Evolutionary conservation across 2,797 vertebrate genomes (phyloP).

Genomic region (Pseudochirops cupreus): DNA sequence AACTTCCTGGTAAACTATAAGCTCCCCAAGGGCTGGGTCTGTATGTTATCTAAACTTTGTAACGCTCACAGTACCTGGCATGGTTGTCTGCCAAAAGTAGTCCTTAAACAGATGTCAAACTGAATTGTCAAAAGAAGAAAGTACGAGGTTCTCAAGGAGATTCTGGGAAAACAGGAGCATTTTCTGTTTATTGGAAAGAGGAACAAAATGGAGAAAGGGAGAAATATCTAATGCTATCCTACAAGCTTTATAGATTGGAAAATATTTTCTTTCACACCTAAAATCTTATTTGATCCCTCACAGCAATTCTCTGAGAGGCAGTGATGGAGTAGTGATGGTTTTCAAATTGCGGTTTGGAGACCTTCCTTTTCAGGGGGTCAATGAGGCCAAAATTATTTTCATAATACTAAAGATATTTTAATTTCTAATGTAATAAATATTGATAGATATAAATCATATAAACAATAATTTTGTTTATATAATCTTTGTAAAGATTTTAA

Average conservation of each 20-base stretch:
- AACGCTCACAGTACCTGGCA: neutral
- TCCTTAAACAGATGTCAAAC: neutral
- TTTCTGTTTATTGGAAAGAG: neutral
- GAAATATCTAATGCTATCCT: neutral
- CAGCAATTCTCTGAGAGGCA: neutral
- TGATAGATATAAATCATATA: neutral
- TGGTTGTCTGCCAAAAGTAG: neutral
- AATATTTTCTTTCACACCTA: neutral
- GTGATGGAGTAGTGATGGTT: neutral
- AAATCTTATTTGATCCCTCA: neutral
- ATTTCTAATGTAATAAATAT: neutral
- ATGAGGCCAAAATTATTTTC: neutral
- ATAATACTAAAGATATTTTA: neutral
- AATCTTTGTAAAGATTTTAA: neutral
- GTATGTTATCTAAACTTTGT: neutral
- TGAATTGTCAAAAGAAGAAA: neutral
- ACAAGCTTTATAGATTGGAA: neutral
- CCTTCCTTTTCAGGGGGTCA: neutral
- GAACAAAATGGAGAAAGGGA: neutral
- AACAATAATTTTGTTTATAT: neutral
- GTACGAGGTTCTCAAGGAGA: neutral
- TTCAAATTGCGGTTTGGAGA: neutral
- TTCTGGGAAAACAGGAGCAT: neutral
- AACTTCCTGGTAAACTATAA: neutral
- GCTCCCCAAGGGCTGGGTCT: neutral